These are phyloP conservation scores for Ormyrus labotus DNA, from an alignment of 2,888 invertebrate genomes.

Conservation along the genomic window DNA sequence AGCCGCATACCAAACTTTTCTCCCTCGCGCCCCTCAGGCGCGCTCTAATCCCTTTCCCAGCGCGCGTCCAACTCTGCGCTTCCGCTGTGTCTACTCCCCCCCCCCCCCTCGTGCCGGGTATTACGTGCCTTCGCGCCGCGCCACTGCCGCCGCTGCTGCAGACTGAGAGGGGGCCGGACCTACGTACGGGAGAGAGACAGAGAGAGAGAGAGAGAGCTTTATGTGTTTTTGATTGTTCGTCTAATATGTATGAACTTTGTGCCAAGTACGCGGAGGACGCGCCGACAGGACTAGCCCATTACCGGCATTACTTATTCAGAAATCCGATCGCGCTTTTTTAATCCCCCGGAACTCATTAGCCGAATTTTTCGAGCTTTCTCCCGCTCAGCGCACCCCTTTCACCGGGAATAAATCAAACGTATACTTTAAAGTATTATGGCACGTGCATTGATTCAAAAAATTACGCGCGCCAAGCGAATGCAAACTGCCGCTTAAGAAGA, in stretches of 20 bases:
- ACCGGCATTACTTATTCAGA: constrained; percentile 44
- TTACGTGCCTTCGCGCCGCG: constrained; percentile 51
- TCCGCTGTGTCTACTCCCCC: constrained; percentile 5
- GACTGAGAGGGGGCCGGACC: too few relatives aligned
- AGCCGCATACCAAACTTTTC: constrained; percentile 71
- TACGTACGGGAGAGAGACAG: neutral
- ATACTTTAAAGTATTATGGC: too few relatives aligned
- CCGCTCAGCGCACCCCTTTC: neutral
- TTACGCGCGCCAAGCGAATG: too few relatives aligned
- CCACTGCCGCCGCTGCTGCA: neutral
- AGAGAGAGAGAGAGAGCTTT: constrained; percentile 9
- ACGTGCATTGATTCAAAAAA: too few relatives aligned
- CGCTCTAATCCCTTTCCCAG: constrained; percentile 62
- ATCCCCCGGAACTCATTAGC: constrained; percentile 16
- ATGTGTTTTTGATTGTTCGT: constrained; percentile 57
- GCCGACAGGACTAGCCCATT: constrained; percentile 44
- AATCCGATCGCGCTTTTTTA: constrained; percentile 29
- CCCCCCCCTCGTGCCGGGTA: neutral
- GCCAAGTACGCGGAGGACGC: constrained; percentile 37
- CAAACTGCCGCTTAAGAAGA: too few relatives aligned
- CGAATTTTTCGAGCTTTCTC: constrained; percentile 7
- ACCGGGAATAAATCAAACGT: too few relatives aligned
- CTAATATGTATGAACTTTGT: constrained; percentile 55
- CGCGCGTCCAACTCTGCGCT: constrained; percentile 41
- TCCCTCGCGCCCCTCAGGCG: constrained; percentile 57